Evolutionary conservation across 1,140 invertebrate genomes (phyloP).

Genomic region (Nautilus pompilius): DNA sequence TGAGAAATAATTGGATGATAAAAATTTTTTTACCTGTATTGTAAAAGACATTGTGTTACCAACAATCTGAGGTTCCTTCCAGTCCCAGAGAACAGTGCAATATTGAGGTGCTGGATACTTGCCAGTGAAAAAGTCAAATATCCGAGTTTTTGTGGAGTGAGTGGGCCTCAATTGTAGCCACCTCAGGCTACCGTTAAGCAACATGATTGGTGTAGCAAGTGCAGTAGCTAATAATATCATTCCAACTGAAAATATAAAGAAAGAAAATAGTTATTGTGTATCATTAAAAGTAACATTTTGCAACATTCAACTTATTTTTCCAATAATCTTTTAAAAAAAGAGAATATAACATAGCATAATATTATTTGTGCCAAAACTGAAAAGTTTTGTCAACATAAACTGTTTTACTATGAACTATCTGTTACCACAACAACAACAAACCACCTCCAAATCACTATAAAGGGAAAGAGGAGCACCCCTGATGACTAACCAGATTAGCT

Average conservation of each 20-base stretch:
- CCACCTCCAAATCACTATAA: no score
- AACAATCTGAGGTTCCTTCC: constrained; percentile 81
- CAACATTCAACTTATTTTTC: no score
- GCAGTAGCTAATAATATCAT: constrained; percentile 8
- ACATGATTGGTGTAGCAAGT: constrained; percentile 18
- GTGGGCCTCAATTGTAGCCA: constrained; percentile 14
- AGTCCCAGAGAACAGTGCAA: constrained; percentile 79
- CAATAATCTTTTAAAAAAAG: no score
- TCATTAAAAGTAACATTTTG: no score
- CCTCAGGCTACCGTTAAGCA: constrained; percentile 18
- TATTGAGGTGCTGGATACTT: constrained; percentile 85
- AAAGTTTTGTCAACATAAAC: no score
- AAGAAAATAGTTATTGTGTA: neutral
- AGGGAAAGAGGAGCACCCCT: no score
- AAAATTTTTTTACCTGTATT: constrained; percentile 70
- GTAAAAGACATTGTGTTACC: constrained; percentile 87
- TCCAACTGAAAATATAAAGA: constrained; percentile 16
- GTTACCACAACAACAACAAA: no score
- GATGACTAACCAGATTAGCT: no score
- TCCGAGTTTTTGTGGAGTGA: constrained; percentile 47
- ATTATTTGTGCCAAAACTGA: no score
- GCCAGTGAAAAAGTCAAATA: constrained; percentile 86
- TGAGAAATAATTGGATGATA: no score
- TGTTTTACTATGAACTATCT: no score
- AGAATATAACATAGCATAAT: no score